These are phyloP conservation scores for Bradypodion pumilum DNA, from an alignment of 2,797 vertebrate genomes.

Conservation along the genomic window DNA sequence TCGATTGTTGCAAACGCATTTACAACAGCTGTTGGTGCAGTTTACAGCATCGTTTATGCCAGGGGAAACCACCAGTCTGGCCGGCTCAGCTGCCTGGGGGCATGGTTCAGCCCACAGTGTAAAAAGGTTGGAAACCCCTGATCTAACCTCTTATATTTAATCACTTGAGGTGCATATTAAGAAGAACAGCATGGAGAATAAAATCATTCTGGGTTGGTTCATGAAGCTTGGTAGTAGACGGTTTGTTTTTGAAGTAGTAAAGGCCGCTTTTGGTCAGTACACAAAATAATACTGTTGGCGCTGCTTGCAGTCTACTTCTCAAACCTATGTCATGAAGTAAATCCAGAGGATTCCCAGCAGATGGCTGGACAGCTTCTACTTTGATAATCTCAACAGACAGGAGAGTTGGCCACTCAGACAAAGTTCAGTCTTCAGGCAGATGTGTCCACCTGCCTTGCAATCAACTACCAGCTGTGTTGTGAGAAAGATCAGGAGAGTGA, in stretches of 20 bases:
- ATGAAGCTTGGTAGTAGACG: not conserved
- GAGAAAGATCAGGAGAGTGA: not conserved
- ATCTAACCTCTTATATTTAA: conserved; percentile 11
- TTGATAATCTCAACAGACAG: not conserved
- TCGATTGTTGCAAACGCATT: no score
- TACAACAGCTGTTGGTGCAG: no score
- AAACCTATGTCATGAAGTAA: not conserved
- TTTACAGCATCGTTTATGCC: no score
- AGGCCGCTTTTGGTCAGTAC: no score
- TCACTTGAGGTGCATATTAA: not conserved
- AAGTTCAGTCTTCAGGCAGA: not conserved
- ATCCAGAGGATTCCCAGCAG: not conserved
- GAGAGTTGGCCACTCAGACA: not conserved
- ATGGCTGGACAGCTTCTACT: not conserved
- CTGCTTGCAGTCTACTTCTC: not conserved
- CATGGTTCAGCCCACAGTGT: no score
- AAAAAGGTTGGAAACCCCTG: no score
- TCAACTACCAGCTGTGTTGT: not conserved
- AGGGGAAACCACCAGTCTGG: no score
- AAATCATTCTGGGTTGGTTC: not conserved
- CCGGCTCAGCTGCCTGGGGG: no score
- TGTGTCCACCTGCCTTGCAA: not conserved
- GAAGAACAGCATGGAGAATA: not conserved
- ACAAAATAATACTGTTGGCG: not conserved
- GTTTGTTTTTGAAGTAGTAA: not conserved